A percentile compares a stretch with the other conserved stretches of the same genome.
Evolutionary conservation across 1,140 invertebrate species (phyloP).

Genomic region (Hermatobates lingyangjiaoensis): DNA sequence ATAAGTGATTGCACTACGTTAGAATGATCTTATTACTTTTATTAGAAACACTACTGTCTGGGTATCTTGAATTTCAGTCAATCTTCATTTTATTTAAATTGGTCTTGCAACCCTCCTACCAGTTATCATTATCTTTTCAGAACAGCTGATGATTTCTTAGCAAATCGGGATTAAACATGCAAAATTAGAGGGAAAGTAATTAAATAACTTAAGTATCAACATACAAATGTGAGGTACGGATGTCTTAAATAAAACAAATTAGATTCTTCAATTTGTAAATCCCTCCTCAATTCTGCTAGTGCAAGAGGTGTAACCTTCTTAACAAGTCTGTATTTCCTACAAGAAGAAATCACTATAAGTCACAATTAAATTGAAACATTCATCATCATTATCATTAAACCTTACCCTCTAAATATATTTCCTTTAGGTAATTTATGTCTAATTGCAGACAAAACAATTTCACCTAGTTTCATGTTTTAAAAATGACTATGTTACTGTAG

Average conservation of each 20-base stretch:
- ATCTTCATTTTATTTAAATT: not conserved
- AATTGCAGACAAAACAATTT: no score
- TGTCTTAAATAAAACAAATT: constrained; percentile 13
- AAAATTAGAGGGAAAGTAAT: not conserved
- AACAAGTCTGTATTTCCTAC: constrained; percentile 10
- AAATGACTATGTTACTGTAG: no score
- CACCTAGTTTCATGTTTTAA: no score
- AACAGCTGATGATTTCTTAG: not conserved
- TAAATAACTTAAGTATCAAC: not conserved
- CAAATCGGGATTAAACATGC: not conserved
- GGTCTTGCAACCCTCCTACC: not conserved
- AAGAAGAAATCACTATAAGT: not conserved
- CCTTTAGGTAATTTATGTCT: constrained; percentile 4
- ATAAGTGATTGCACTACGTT: no score
- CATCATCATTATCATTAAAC: not conserved
- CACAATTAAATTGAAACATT: not conserved
- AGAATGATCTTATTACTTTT: no score
- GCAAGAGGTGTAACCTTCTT: constrained; percentile 6
- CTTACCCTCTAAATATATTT: constrained; percentile 7
- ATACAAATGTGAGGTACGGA: constrained; percentile 8
- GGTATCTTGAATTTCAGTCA: not conserved
- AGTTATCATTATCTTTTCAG: not conserved
- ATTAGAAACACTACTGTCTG: no score
- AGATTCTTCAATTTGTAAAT: constrained; percentile 5
- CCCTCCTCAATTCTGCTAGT: not conserved